phyloP scores from a whole-genome alignment of 2,113 vertebrate genomes.

The Crotalus viridis region DNA sequence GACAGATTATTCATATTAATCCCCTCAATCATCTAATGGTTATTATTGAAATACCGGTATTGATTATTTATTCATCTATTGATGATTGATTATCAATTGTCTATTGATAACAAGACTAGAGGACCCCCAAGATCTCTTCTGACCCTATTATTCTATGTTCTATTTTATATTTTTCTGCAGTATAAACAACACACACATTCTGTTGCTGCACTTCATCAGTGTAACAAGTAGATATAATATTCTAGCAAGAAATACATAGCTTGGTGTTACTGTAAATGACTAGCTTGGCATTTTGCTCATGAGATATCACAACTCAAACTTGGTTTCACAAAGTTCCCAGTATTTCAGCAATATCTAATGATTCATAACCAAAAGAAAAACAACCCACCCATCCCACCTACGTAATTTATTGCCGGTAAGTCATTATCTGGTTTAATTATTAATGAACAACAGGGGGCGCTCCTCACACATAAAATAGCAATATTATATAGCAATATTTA shows the following conservation, averaged over 20 bases:
- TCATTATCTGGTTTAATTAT: not conserved
- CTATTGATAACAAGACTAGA: not conserved
- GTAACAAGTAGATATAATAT: not conserved
- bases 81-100: not conserved
- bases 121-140: not conserved
- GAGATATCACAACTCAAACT: not conserved
- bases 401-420: not conserved
- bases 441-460: slow-evolving; percentile 26
- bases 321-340: not conserved
- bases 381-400: not conserved
- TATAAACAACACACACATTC: not conserved
- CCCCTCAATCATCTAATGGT: not conserved
- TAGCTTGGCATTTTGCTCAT: not conserved
- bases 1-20: not conserved
- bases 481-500: not conserved
- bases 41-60: not conserved
- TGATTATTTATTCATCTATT: not conserved
- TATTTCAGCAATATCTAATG: not conserved
- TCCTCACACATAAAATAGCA: not conserved
- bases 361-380: not conserved
- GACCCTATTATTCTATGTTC: not conserved
- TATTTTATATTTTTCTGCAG: not conserved
- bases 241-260: not conserved
- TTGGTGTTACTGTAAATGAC: not conserved
- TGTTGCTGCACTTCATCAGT: not conserved